Percentiles rank a stretch among this genome's conserved stretches.
phyloP scores from a whole-genome alignment of 2,888 invertebrate genomes.

The Stegophylla sp. region DNA sequence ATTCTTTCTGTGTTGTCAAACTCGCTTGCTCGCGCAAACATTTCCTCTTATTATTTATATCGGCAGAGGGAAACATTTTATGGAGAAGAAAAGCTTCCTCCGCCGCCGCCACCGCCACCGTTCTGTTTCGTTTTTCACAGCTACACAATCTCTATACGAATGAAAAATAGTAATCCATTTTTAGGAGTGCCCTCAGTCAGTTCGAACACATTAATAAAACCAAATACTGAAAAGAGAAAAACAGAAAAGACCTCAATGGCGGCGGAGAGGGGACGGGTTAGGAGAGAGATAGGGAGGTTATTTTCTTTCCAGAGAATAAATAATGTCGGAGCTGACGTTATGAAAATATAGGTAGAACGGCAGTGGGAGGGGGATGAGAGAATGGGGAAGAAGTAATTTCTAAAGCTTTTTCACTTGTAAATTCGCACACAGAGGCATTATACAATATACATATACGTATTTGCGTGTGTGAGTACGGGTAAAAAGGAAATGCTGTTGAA shows the following conservation, averaged over 20 bases:
- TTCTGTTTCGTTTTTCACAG: constrained; percentile 53
- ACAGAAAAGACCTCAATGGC: constrained; percentile 15
- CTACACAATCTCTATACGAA: constrained; percentile 52
- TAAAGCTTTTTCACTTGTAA: constrained; percentile 59
- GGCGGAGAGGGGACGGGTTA: no score
- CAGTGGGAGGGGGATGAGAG: not conserved
- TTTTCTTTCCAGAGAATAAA: constrained; percentile 56
- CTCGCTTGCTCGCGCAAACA: constrained; percentile 17
- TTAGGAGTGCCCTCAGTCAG: constrained; percentile 58
- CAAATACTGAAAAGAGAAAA: constrained; percentile 51
- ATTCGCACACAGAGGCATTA: constrained; percentile 20
- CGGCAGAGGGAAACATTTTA: constrained; percentile 51
- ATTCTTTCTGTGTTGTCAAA: constrained; percentile 50
- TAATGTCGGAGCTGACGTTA: constrained; percentile 55
- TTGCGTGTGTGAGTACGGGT: constrained; percentile 37
- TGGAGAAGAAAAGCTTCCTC: constrained; percentile 42
- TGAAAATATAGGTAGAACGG: constrained; percentile 45
- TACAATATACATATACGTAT: not conserved
- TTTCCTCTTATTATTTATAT: constrained; percentile 58
- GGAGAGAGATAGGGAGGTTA: constrained; percentile 18
- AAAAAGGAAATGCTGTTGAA: constrained; percentile 61
- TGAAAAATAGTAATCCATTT: constrained; percentile 59
- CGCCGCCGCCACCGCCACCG: not conserved
- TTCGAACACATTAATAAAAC: constrained; percentile 59
- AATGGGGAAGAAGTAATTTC: constrained; percentile 37